These are phyloP conservation scores for Carduelis carduelis DNA, from an alignment of 2,797 vertebrate species.

Conservation along the genomic window DNA sequence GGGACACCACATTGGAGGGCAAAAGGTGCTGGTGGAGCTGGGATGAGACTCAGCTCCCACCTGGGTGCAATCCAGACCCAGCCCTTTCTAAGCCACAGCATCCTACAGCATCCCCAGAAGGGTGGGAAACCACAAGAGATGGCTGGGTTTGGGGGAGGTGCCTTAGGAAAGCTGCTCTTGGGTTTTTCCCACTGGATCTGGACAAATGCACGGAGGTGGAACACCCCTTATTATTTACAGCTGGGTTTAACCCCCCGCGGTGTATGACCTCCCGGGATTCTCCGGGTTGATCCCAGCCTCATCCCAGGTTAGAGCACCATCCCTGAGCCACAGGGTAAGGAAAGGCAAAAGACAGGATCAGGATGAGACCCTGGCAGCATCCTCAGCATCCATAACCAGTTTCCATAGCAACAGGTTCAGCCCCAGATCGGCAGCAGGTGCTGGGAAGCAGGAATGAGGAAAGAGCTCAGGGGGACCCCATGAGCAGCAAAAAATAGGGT, in stretches of 20 bases:
- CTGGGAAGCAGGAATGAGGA: not conserved
- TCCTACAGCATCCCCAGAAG: not conserved
- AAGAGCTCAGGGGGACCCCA: not conserved
- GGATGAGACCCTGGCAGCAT: slow-evolving; percentile 67
- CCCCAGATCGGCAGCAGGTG: not conserved
- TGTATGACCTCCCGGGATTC: not conserved
- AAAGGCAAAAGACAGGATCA: not conserved
- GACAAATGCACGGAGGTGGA: rapidly evolving
- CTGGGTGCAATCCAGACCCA: not conserved
- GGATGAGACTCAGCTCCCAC: not conserved
- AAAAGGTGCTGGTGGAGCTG: not conserved
- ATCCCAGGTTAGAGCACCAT: rapidly evolving
- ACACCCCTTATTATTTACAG: not conserved
- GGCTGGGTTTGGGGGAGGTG: not conserved
- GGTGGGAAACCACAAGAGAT: not conserved
- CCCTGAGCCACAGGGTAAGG: rapidly evolving
- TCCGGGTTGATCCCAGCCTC: not conserved
- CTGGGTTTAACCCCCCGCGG: not conserved
- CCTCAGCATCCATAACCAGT: slow-evolving; percentile 25
- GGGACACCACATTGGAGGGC: rapidly evolving
- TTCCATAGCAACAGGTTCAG: slow-evolving; percentile 54
- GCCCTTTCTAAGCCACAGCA: not conserved
- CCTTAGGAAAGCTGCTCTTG: not conserved
- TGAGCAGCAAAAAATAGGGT: not conserved
- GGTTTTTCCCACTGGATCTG: not conserved